Conservation (phyloP, 2,797 vertebrate species). For the Hippocampus kuda region DNA sequence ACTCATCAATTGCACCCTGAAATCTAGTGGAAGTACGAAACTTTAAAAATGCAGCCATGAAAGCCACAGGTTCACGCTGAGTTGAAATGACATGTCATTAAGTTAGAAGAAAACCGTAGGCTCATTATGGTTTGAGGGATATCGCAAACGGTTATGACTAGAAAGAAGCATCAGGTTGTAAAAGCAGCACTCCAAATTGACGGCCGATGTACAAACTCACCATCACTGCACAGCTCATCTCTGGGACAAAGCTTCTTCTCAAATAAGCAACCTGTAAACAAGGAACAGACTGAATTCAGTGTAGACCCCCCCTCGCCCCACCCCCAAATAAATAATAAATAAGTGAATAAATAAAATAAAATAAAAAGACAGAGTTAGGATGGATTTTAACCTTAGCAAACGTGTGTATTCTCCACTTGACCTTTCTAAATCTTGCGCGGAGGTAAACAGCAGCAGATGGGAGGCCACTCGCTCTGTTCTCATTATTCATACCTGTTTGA, state of each 20-base stretch:
- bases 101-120: background rate
- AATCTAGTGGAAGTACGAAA: background rate
- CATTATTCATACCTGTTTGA: background rate
- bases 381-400: too few species aligned
- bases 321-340: too few species aligned
- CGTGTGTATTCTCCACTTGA: background rate
- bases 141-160: background rate
- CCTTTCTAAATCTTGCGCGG: background rate
- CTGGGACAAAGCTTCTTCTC: constrained; percentile 62
- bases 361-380: too few species aligned
- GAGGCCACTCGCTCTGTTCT: background rate
- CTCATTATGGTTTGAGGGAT: background rate
- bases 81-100: background rate
- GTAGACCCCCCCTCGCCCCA: too few species aligned
- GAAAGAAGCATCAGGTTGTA: background rate
- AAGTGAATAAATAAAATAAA: background rate
- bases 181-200: background rate
- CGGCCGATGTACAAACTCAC: constrained; percentile 42
- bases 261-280: constrained; percentile 67
- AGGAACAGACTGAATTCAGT: background rate
- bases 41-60: background rate
- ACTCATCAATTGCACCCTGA: background rate
- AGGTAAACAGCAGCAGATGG: background rate
- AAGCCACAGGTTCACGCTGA: background rate
- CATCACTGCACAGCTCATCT: constrained; percentile 62